These are phyloP conservation scores for Antigone vipio DNA, from an alignment of 2,113 vertebrate genomes.

Conservation along the genomic window DNA sequence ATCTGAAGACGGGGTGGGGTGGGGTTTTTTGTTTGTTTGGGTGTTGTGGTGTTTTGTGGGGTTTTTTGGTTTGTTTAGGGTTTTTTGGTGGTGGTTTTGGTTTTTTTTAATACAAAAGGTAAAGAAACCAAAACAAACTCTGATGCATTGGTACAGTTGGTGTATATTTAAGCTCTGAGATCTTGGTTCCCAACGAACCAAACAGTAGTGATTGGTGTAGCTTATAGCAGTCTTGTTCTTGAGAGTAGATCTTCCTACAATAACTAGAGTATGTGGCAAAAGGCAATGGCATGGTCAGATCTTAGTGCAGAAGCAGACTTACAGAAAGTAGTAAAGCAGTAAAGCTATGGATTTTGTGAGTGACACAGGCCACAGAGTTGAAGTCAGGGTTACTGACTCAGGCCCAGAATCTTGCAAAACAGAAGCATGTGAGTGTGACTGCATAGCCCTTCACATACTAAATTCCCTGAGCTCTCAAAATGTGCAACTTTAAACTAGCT, in stretches of 20 bases:
- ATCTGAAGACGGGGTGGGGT: neutral
- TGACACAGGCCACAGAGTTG: neutral
- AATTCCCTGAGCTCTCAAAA: neutral
- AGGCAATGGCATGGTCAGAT: neutral
- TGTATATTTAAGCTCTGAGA: neutral
- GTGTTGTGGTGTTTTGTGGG: neutral
- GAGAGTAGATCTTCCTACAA: neutral
- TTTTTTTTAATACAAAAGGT: no score
- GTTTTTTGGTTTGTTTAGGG: no score
- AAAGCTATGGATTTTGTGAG: neutral
- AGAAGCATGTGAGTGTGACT: neutral
- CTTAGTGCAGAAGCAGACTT: neutral
- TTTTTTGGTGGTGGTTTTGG: neutral
- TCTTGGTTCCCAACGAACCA: neutral
- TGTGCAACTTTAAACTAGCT: neutral
- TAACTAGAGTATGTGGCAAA: neutral
- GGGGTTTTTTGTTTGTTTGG: no score
- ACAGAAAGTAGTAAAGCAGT: neutral
- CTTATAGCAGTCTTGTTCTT: neutral
- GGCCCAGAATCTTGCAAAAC: neutral
- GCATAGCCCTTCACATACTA: neutral
- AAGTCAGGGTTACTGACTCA: neutral
- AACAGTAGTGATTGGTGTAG: fast-evolving
- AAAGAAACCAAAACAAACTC: neutral
- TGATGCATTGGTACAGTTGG: neutral